These are phyloP conservation scores for Thymelicus acteon DNA, from an alignment of 2,888 invertebrate genomes.

Conservation along the genomic window DNA sequence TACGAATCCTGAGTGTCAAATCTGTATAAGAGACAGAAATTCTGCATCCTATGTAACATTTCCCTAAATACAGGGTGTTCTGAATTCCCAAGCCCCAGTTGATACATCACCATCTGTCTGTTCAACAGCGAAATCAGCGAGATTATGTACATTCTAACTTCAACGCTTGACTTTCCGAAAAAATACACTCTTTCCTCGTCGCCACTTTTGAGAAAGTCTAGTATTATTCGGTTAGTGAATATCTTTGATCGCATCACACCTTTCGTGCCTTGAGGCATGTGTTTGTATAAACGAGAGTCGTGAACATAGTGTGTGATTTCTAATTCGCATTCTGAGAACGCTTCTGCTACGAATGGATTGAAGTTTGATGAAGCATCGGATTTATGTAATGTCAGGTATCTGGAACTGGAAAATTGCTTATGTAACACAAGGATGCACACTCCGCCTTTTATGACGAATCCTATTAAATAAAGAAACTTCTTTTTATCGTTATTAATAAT, in stretches of 20 bases:
- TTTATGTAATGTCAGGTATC: not conserved
- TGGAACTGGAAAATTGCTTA: not conserved
- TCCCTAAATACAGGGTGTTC: not conserved
- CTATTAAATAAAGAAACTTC: no score
- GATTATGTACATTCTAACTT: not conserved
- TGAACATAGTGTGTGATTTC: not conserved
- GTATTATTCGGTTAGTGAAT: not conserved
- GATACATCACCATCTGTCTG: not conserved
- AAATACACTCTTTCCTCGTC: not conserved
- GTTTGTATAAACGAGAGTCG: not conserved
- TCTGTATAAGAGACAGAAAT: not conserved
- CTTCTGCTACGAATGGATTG: not conserved
- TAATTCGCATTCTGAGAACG: not conserved
- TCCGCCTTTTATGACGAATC: no score
- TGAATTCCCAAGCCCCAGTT: not conserved
- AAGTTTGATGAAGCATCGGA: not conserved
- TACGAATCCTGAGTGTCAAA: not conserved
- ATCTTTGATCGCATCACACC: not conserved
- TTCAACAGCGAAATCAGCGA: not conserved
- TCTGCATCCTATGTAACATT: not conserved
- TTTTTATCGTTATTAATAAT: no score
- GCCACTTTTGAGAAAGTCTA: constrained; percentile 1
- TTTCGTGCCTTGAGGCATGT: not conserved
- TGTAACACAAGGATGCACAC: no score
- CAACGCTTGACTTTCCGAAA: not conserved